Evolutionary conservation across 1,140 invertebrate species (phyloP), one percentile per base, ranked within the genome.

Genomic region (Lucilia sericata): DNA sequence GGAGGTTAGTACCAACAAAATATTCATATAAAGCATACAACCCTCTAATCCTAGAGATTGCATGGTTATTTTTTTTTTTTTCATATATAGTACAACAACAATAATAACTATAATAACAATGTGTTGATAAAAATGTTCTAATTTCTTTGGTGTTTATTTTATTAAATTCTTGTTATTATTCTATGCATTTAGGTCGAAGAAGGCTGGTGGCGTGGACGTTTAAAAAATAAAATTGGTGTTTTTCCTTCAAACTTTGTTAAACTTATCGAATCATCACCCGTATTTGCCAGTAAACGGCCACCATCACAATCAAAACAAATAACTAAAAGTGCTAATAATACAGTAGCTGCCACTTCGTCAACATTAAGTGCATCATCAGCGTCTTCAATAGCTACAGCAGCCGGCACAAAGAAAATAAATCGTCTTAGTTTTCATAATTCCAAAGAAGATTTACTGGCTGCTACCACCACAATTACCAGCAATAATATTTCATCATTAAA

Each of bases 181-280:
- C 83, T 42, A 42, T 42, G 42, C 42, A 90, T 90, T 89, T 88
- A 91, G 89, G 90, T 91, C 60, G 96, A 97, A 90, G 96, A 97
- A 91, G 96, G 97, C 19, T 98, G 97, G 97, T 97, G 96, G 96
- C 94, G 94, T 91, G 97, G 97, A 74, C 93, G 94, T 86, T 92
- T 96, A 12, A 92, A 92, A 85, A 96, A 95, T 78, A 94, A 94
- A 88, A 92, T 95, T 85, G 97, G 97, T 78, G 97, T 98, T 74
- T 98, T 98, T 91, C 97, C 97, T 19, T 98, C 97, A 8, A 98
- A 98, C 93, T 98, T 98, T 92, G 97, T 98, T n/a, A 93, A 94
- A 88, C 94, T 95, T 91, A 91, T 95, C 85, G 92, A 92, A 81
- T 88, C 88, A 83, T 91, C 90, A 70, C 90, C 91, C 34, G 88